Evolutionary conservation across 1,140 invertebrate species (phyloP), one percentile per base, ranked within the genome.

Genomic region (Bathynomus jamesi): DNA sequence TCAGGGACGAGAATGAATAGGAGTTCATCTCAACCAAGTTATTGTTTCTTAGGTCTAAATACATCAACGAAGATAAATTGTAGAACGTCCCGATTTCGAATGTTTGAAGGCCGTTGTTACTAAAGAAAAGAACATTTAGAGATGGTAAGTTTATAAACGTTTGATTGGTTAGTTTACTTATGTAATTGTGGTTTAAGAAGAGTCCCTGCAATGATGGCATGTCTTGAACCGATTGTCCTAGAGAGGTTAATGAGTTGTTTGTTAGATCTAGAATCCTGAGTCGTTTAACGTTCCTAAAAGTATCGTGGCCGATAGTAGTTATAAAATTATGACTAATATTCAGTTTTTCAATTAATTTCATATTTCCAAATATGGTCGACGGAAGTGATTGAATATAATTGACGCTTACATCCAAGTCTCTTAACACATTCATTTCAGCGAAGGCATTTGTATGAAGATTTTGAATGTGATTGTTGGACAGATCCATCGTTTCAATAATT

Each of bases 371-470:
- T 61, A 72, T 69, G 30, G 71, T 69, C 0, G 40, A 61, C 1
- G 70, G 69, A 4, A 79, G 60, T 11, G 13, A 65, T 25, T 73
- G 71, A 63, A 85, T 80, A 73, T 80, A 82, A 76, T 85, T 96
- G 69, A 89, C 86, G n/a, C 87, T 89, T 40, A 95, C 81, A 79
- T 89, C 89, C 4, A 96, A 81, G 76, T 88, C 86, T 65, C 87
- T 85, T 70, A 96, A 81, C 77, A 88, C 88, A 0, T 86, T 84
- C 31, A 95, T 81, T 60, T 87, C 87, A 68, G 21, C 53, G 46
- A 77, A 67, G 10, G 66, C 67, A 3, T 24, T 53, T 27, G 32
- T 24, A 46, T 30, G 17, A 11, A 74, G 11, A 0, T 28, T 31
- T 31, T 77, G 69, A 24, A 74, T 69, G 53, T 78, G 77, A 66